Evolutionary conservation across 2,797 vertebrate species (phyloP), one percentile per base, ranked within the genome.

Genomic region (Myiotriccus ornatus): DNA sequence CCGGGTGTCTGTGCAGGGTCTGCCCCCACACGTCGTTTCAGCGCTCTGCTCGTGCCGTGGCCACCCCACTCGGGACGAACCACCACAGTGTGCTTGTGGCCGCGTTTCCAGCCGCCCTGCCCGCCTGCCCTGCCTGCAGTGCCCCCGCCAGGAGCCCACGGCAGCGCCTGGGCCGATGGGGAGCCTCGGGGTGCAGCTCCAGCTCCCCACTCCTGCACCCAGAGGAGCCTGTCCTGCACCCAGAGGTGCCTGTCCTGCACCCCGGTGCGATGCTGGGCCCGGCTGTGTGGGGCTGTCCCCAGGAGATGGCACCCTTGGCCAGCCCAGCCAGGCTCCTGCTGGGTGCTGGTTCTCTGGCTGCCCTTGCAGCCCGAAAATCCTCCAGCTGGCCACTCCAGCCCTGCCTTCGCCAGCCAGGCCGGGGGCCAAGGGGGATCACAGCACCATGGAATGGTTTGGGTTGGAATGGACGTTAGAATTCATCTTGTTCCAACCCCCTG

Each of bases 281-380:
- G 4, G 46, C 46, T 4, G 6, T 46, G 76, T 3, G 76, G 49
- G 15, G 15, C 21, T 67, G 63, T 95, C 37, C 87, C 95, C 95
- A 91, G 96, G 92, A 96, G 96, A 60, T 94, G 96, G 95, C 95
- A 89, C 27, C 94, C 95, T 94, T 5, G 94, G 70, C 92, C 25
- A 75, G 78, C 74, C 59, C 90, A 87, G 95, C 60, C 71, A 6
- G 23, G 46, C 82, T 87, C 69, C 78, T 2, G 4, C 30, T 23
- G 57, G 3, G 7, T 52, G 44, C 35, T 14, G 65, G 19, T 41
- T 64, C 52, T 65, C 68, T 3, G 17, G 20, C 14, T 19, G 44
- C 73, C 19, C 7, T 41, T 6, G 35, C 25, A 19, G 21, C 55
- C 14, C 6, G 0, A 16, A 7, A 28, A 30, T 22, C 24, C 56